Conservation (phyloP, 2,888 invertebrate species). For the Chamaedrilus cognettii region DNA sequence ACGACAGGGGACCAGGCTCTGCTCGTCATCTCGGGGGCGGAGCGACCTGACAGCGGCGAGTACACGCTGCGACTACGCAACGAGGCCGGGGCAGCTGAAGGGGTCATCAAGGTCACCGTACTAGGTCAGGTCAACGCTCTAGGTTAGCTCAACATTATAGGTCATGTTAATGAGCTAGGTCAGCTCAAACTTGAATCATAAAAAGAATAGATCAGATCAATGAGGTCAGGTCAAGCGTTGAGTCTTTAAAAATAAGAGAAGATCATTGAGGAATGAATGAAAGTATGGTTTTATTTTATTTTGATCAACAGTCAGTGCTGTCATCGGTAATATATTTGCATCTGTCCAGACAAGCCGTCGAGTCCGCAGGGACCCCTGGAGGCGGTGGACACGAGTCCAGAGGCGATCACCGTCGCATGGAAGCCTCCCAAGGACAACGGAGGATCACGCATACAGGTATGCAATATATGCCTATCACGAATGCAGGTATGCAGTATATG, state of each 20-base stretch:
- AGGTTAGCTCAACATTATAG: no score
- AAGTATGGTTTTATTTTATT: no score
- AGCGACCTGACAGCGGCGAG: constrained; percentile 85
- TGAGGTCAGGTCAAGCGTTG: no score
- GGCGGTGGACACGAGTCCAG: constrained; percentile 93
- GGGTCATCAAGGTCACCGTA: constrained; percentile 91
- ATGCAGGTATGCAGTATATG: no score
- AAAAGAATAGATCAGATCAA: no score
- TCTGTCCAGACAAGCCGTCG: constrained; percentile 75
- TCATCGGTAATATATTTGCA: no score
- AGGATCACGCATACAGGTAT: constrained; percentile 74
- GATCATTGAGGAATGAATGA: no score
- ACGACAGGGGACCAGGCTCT: constrained; percentile 73
- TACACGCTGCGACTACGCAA: constrained; percentile 92
- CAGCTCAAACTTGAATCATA: no score
- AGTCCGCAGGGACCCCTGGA: constrained; percentile 84
- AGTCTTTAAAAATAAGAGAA: no score
- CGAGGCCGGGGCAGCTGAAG: constrained; percentile 93
- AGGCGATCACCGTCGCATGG: constrained; percentile 94
- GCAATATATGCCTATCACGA: no score
- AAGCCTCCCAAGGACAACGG: constrained; percentile 96
- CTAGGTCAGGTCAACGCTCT: constrained; percentile 67
- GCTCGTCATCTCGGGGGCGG: constrained; percentile 89
- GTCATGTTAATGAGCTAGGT: no score
- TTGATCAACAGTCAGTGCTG: no score